Evolutionary conservation across 2,888 invertebrate genomes (phyloP).

Genomic region (Idaea biselata): DNA sequence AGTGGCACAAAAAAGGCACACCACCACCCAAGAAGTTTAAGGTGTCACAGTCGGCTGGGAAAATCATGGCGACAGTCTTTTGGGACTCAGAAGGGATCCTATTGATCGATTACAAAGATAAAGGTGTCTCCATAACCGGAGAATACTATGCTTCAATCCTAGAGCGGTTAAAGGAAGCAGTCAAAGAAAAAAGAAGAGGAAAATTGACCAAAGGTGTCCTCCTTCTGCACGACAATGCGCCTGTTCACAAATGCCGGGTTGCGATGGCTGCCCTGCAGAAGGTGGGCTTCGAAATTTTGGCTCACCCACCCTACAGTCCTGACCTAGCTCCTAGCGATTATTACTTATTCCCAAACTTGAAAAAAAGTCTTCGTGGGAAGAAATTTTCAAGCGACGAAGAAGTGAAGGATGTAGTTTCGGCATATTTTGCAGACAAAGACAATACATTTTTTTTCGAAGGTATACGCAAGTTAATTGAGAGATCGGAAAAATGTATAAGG

Average conservation of each 20-base stretch:
- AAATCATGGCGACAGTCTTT: constrained; percentile 28
- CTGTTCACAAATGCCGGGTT: constrained; percentile 12
- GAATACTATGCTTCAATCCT: constrained; percentile 8
- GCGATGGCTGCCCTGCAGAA: constrained; percentile 4
- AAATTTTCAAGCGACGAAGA: constrained; percentile 6
- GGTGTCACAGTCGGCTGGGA: constrained; percentile 68
- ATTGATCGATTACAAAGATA: constrained; percentile 11
- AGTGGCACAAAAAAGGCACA: constrained; percentile 31
- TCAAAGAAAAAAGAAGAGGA: constrained; percentile 11
- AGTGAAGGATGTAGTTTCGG: neutral
- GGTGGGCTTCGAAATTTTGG: neutral
- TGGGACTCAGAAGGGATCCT: constrained; percentile 15
- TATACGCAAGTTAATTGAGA: neutral
- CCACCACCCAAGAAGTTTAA: constrained; percentile 26
- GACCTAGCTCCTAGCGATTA: constrained; percentile 9
- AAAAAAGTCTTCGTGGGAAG: constrained; percentile 12
- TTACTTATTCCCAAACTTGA: constrained; percentile 13
- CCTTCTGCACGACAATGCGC: constrained; percentile 13
- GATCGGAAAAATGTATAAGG: constrained; percentile 6
- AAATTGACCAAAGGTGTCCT: constrained; percentile 9
- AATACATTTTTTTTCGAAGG: constrained; percentile 3
- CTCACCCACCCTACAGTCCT: constrained; percentile 7
- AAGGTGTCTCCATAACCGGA: constrained; percentile 14
- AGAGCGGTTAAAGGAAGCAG: constrained; percentile 3
- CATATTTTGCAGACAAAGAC: constrained; percentile 1